Percentiles rank a stretch among this genome's conserved stretches.
Conservation (phyloP, 2,113 vertebrate genomes). For the Toxotes jaculatrix region DNA sequence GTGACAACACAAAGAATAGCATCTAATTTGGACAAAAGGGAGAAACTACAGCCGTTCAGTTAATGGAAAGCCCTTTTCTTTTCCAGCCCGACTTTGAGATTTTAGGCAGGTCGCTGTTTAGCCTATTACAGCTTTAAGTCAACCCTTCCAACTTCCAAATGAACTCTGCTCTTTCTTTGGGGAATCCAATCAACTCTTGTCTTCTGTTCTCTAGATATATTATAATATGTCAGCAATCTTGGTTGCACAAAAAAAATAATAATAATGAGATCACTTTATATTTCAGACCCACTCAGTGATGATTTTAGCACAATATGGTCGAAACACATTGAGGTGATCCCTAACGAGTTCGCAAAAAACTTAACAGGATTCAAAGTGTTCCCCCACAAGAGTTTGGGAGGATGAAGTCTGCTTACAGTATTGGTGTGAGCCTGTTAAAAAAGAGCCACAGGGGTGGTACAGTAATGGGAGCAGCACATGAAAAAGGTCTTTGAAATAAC, state of each 20-base stretch:
- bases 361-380: slow-evolving; percentile 1
- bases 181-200: slow-evolving; percentile 4
- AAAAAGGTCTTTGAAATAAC: slow-evolving; percentile 67
- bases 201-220: neutral
- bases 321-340: slow-evolving; percentile 16
- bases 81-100: slow-evolving; percentile 3
- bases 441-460: slow-evolving; percentile 38
- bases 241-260: neutral
- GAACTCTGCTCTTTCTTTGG: neutral
- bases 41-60: slow-evolving; percentile 21
- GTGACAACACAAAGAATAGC: slow-evolving; percentile 13
- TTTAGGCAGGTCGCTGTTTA: slow-evolving; percentile 2
- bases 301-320: slow-evolving; percentile 9
- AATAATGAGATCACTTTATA: neutral
- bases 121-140: slow-evolving; percentile 17
- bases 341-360: slow-evolving; percentile 33
- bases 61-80: slow-evolving; percentile 1
- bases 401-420: slow-evolving; percentile 37
- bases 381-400: slow-evolving; percentile 14
- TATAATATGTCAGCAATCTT: neutral
- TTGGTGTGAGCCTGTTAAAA: slow-evolving; percentile 47
- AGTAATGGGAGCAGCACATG: slow-evolving; percentile 46
- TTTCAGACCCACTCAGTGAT: slow-evolving; percentile 8
- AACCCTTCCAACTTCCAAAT: slow-evolving; percentile 18
- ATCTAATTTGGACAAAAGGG: slow-evolving; percentile 33